A percentile compares a stretch with the other conserved stretches of the same genome.
Evolutionary conservation across 2,797 vertebrate genomes (phyloP).

Genomic region (Sylvilagus floridanus): DNA sequence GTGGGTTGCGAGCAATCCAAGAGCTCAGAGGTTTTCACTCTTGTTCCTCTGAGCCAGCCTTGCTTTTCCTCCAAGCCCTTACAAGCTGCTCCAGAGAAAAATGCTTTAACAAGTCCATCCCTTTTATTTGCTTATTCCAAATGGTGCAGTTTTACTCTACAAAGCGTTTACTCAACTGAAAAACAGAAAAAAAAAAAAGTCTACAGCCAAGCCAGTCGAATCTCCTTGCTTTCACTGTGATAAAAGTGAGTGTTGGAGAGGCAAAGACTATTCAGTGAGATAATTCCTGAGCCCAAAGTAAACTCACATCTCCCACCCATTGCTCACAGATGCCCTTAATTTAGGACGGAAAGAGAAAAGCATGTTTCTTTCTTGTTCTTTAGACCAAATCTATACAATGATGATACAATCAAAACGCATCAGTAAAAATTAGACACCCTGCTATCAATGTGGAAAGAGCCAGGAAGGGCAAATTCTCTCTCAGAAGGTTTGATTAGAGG

Average conservation of each 20-base stretch:
- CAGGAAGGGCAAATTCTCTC: background rate
- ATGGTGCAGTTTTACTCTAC: background rate
- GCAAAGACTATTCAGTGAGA: too few species aligned
- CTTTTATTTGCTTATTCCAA: background rate
- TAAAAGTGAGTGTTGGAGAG: background rate
- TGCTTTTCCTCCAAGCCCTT: background rate
- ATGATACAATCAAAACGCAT: background rate
- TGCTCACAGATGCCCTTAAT: background rate
- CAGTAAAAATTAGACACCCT: background rate
- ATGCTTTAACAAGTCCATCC: background rate
- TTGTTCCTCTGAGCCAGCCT: background rate
- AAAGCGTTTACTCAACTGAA: background rate
- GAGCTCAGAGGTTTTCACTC: background rate
- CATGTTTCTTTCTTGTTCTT: background rate
- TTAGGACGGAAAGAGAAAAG: background rate
- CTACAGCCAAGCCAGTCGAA: background rate
- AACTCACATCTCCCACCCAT: background rate
- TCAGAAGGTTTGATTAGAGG: background rate
- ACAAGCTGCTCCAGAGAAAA: background rate
- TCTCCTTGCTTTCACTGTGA: background rate
- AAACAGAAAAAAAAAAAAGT: background rate
- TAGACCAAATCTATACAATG: background rate
- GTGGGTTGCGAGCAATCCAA: fast-evolving
- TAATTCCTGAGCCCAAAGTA: background rate
- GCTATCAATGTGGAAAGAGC: background rate